Base-by-base conservation (phyloP, 2,888 invertebrate species). In the Eucera pruinosa region DNA sequence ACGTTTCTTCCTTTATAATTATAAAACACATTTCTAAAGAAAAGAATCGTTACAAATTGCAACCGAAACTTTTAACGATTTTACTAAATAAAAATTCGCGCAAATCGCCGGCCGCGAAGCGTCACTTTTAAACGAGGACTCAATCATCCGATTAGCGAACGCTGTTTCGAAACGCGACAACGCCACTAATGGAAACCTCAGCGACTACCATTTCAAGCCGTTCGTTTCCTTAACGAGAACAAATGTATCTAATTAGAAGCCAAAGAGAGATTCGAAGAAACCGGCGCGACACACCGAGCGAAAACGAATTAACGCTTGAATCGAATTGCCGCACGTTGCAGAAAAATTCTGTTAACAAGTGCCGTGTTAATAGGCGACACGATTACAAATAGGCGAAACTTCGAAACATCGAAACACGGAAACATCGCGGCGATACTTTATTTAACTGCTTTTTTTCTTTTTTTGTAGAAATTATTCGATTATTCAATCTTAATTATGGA, bases 281-380 rank as follows among this genome's bases (percentile, higher is more conserved):
- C 2, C 45, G 27, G 45, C 20, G 23, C 41, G 50, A 61, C 30
- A 39, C 27, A 27, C 54, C 20, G 43, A 18, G 9, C n/a, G 39
- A 18, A 47, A 64, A 70, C 39, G 50, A 61, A 64, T 67, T 36
- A 57, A 58, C 57, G 18, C 47, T 20, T 18, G 23, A 69, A 69
- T 62, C 62, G 54, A 36, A n/a, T n/a, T n/a, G n/a, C n/a, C n/a
- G n/a, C n/a, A n/a, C n/a, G n/a, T n/a, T n/a, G n/a, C n/a, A n/a
- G n/a, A n/a, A 1, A 9, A 4, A 25, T 1, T 7, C 25, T 25
- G 45, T 55, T 33, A 55, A 66, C 13, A 1, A n/a, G 13, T 48
- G n/a, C n/a, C 36, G 30, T 25, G 52, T 52, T 33, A 23, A 68
- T 36, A 50, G 15, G n/a, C n/a, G 23, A 23, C 20, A 45, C 27